These are phyloP conservation scores for Drosophila watanabei DNA, from an alignment of 1,140 invertebrate genomes.

Conservation along the genomic window DNA sequence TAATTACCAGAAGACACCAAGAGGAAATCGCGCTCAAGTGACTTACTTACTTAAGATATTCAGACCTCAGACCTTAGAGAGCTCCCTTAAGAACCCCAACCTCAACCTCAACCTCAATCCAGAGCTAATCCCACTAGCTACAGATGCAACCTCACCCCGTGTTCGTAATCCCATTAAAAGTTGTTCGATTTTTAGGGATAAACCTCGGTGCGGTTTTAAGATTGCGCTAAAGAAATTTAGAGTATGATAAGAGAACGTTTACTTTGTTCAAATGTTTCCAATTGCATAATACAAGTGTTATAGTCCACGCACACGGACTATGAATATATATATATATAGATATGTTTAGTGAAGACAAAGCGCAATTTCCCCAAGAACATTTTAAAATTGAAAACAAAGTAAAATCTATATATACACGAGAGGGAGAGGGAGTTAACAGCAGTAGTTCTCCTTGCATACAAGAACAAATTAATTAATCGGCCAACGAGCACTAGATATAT, in stretches of 20 bases:
- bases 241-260: conserved; percentile 14
- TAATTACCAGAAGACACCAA: conserved; percentile 17
- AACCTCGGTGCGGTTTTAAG: conserved; percentile 34
- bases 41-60: conserved; percentile 37
- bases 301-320: conserved; percentile 24
- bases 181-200: conserved; percentile 30
- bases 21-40: conserved; percentile 27
- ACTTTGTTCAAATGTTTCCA: conserved; percentile 45
- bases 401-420: conserved; percentile 18
- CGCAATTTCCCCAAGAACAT: conserved; percentile 13
- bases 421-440: not conserved
- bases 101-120: too few species aligned
- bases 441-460: conserved; percentile 16
- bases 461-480: conserved; percentile 26
- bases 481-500: conserved; percentile 17
- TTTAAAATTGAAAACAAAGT: not conserved
- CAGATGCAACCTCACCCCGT: conserved; percentile 22
- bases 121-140: conserved; percentile 2
- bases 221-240: conserved; percentile 9
- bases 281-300: conserved; percentile 48
- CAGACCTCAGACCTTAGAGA: conserved; percentile 8
- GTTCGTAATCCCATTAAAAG: conserved; percentile 24
- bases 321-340: conserved; percentile 17
- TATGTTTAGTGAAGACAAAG: conserved; percentile 15
- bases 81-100: too few species aligned